Percentiles rank a stretch among this genome's conserved stretches.
These are phyloP conservation scores for Horisme vitalbata DNA, from an alignment of 2,888 invertebrate genomes.

Conservation along the genomic window DNA sequence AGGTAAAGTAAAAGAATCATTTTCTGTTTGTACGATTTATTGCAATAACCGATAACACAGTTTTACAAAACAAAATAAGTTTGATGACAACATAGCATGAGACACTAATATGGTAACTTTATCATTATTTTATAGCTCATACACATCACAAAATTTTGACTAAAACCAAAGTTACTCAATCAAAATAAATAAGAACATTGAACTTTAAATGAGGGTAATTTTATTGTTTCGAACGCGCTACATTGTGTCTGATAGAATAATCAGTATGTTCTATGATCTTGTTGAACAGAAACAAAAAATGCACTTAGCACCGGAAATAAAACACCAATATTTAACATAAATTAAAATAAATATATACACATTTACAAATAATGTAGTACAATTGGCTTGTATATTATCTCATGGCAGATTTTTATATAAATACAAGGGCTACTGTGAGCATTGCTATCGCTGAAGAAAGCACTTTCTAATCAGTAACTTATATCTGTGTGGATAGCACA, in stretches of 20 bases:
- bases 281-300: conserved; percentile 53
- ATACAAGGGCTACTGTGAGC: conserved; percentile 14
- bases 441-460: background rate
- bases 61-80: conserved; percentile 71
- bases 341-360: conserved; percentile 71
- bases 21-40: conserved; percentile 73
- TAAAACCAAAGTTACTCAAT: conserved; percentile 45
- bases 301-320: conserved; percentile 65
- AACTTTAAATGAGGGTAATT: conserved; percentile 14
- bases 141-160: conserved; percentile 67
- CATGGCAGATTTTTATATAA: conserved; percentile 17
- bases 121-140: conserved; percentile 56
- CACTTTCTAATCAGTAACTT: background rate
- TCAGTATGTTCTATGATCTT: conserved; percentile 29
- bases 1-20: conserved; percentile 11
- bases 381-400: conserved; percentile 22
- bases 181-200: conserved; percentile 34
- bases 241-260: conserved; percentile 30
- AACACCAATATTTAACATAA: conserved; percentile 63
- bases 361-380: conserved; percentile 61
- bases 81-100: conserved; percentile 68
- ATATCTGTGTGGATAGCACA: conserved; percentile 1
- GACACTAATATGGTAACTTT: conserved; percentile 76
- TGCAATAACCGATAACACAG: conserved; percentile 78
- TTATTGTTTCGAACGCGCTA: conserved; percentile 27